Conservation (phyloP, 2,797 vertebrate genomes). For the Adrianichthys oophorus region DNA sequence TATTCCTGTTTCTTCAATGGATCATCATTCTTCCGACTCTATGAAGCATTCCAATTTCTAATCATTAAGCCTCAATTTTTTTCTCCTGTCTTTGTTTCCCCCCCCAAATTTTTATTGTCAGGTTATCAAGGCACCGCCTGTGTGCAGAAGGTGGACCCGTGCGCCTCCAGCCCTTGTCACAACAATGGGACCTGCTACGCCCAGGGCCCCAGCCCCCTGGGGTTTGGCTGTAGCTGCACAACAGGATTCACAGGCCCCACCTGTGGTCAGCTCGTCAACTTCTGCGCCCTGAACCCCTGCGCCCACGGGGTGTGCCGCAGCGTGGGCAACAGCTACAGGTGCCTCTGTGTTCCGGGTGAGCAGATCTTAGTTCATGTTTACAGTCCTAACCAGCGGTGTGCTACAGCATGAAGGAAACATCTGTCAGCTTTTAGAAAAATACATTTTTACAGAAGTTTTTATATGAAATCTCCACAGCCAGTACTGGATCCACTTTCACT, state of each 20-base stretch:
- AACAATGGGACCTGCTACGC: slow-evolving; percentile 92
- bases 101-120: slow-evolving; percentile 39
- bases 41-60: not conserved
- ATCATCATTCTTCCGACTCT: too few relatives aligned
- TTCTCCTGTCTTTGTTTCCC: not conserved
- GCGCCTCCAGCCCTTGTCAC: slow-evolving; percentile 88
- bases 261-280: slow-evolving; percentile 92
- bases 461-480: too few relatives aligned
- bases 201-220: slow-evolving; percentile 78
- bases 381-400: not conserved
- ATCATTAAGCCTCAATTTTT: not conserved
- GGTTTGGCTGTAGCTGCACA: slow-evolving; percentile 89
- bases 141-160: slow-evolving; percentile 90
- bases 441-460: too few relatives aligned
- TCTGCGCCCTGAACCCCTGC: slow-evolving; percentile 95
- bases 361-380: not conserved
- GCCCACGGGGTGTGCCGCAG: slow-evolving; percentile 95
- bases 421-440: too few relatives aligned
- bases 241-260: slow-evolving; percentile 90
- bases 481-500: too few relatives aligned
- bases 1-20: too few relatives aligned
- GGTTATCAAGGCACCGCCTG: slow-evolving; percentile 88
- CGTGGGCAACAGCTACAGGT: slow-evolving; percentile 95
- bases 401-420: too few relatives aligned
- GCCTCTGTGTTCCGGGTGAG: slow-evolving; percentile 94